Evolutionary conservation across 2,113 vertebrate species (phyloP), one percentile per base, ranked within the genome.

Genomic region (Planiliza haematocheilus): DNA sequence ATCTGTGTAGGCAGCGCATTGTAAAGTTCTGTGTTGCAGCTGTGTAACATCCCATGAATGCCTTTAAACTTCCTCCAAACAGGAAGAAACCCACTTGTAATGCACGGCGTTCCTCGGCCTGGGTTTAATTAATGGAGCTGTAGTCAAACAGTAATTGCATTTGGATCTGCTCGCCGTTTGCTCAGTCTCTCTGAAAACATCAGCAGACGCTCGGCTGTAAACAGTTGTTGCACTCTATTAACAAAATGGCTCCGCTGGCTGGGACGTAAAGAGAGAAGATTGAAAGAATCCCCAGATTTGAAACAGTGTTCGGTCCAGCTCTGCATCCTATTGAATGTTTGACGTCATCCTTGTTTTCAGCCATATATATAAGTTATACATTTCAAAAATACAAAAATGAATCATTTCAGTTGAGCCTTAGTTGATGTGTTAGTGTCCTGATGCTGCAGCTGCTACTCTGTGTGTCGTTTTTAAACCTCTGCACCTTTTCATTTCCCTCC

Each of bases 401-500:
- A n/a, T n/a, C 21, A 73, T 14, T 63, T 18, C 8, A 39, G 42
- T n/a, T 5, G 51, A 51, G 30, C 30, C 4, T 39, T 1, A 39
- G 37, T 41, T 16, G 56, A 24, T 58, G 55, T 42, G 64, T 17
- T 56, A 20, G 51, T 2, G 39, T 21, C 12, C 14, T 24, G 41
- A 0, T 3, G 67, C 49, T 41, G 74, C 39, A 21, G 71, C 67
- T 58, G 63, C 71, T 30, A 18, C 24, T 70, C 24, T 30, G 34
- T 18, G 70, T 72, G 66, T 46, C 58, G 1, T 53, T 67, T 45
- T 52, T n/a, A n/a, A n/a, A 63, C 81, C 66, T 53, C 66, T 36
- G 50, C 59, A 50, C 43, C 55, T 85, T 85, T 70, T 65, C 78
- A 87, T 86, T 84, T 85, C 74, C 65, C 77, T 66, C 83, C 83